Percentiles rank a stretch among this genome's conserved stretches.
Evolutionary conservation across 1,140 invertebrate species (phyloP).

Genomic region (Coptotermes formosanus): DNA sequence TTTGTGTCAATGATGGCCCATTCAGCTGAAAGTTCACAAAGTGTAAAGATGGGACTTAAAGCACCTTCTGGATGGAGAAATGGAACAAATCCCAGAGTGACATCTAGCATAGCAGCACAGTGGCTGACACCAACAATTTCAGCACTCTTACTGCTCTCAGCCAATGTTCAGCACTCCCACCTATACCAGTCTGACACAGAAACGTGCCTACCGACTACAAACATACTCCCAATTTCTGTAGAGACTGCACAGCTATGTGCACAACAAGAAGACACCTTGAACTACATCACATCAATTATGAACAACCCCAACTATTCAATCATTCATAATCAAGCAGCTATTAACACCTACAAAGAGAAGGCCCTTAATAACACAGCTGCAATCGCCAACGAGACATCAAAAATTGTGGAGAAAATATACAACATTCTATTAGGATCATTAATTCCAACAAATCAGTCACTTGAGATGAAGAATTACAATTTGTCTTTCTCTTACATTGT

Average conservation of each 20-base stretch:
- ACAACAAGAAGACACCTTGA: not conserved
- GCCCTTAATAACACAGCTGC: not conserved
- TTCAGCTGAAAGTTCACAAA: not conserved
- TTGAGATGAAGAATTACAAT: not conserved
- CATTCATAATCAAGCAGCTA: conserved; percentile 3
- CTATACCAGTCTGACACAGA: not conserved
- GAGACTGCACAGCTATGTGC: not conserved
- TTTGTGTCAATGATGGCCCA: conserved; percentile 20
- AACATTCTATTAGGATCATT: conserved; percentile 19
- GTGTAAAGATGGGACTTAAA: not conserved
- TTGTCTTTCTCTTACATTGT: not conserved
- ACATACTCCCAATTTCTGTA: not conserved
- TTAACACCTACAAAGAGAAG: not conserved
- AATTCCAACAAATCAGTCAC: not conserved
- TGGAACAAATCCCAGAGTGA: not conserved
- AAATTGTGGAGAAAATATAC: conserved; percentile 21
- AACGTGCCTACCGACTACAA: not conserved
- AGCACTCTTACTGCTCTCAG: conserved; percentile 10
- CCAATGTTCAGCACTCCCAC: not conserved
- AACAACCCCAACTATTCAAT: not conserved
- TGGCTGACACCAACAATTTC: conserved; percentile 15
- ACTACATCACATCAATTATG: not conserved
- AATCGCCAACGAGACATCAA: not conserved
- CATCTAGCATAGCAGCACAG: not conserved
- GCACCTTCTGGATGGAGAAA: not conserved